A percentile compares a stretch with the other conserved stretches of the same genome.
These are phyloP conservation scores for Champsocephalus gunnari DNA, from an alignment of 2,797 vertebrate species.

Conservation along the genomic window DNA sequence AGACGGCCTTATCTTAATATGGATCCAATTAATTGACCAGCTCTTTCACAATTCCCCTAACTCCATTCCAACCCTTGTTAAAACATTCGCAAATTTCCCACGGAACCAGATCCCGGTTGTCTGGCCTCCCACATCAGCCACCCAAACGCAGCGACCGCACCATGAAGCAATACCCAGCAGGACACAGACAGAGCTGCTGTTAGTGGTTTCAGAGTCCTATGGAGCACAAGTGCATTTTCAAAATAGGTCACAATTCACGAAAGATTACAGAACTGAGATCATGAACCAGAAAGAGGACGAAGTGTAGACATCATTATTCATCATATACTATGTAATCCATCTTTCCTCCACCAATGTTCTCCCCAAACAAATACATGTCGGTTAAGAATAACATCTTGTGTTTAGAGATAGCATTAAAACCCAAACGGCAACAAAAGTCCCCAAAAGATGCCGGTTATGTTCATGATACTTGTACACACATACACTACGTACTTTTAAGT, in stretches of 20 bases:
- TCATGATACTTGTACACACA: background rate
- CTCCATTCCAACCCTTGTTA: conserved; percentile 62
- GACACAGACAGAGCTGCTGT: conserved; percentile 40
- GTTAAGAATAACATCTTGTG: background rate
- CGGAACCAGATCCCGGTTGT: conserved; percentile 57
- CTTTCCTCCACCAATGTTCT: background rate
- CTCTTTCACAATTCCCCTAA: conserved; percentile 67
- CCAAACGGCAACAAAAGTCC: too few species aligned
- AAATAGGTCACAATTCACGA: conserved; percentile 38
- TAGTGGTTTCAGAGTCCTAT: conserved; percentile 52
- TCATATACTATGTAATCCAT: conserved; percentile 15
- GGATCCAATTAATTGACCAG: conserved; percentile 79
- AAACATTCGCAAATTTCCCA: conserved; percentile 74
- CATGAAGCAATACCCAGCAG: conserved; percentile 29
- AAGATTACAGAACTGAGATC: conserved; percentile 28
- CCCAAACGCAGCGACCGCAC: conserved; percentile 54
- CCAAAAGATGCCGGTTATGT: background rate
- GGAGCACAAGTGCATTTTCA: conserved; percentile 12
- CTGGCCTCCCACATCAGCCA: conserved; percentile 63
- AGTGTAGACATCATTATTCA: background rate
- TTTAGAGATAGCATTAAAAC: too few species aligned
- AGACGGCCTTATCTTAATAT: conserved; percentile 80
- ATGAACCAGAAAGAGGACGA: conserved; percentile 11
- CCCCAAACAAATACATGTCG: background rate
- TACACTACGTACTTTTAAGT: too few species aligned